Conservation (phyloP, 2,888 invertebrate species). For the Cordilura impudica region DNA sequence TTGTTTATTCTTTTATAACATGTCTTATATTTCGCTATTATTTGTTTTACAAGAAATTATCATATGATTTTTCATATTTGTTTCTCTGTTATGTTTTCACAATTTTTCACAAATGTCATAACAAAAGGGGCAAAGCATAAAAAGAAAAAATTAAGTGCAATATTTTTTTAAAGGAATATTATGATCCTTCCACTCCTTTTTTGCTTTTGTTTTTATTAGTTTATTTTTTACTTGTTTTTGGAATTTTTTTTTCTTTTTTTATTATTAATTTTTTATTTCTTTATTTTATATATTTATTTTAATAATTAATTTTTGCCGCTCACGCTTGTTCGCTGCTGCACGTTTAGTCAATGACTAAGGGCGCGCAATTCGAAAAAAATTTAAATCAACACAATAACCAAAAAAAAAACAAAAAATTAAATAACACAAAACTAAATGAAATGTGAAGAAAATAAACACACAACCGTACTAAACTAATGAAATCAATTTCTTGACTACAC, state of each 20-base stretch:
- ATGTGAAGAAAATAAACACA: constrained; percentile 34
- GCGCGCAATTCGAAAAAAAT: constrained; percentile 77
- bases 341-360: constrained; percentile 77
- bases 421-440: constrained; percentile 60
- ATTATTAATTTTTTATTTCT: constrained; percentile 23
- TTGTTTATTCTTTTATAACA: constrained; percentile 60
- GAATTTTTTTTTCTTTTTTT: constrained; percentile 2
- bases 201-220: constrained; percentile 16
- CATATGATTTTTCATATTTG: constrained; percentile 36
- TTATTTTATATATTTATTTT: constrained; percentile 17
- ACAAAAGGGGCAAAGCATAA: constrained; percentile 15
- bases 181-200: constrained; percentile 2
- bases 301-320: constrained; percentile 43
- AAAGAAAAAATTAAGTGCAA: no score
- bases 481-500: constrained; percentile 71
- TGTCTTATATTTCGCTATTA: constrained; percentile 38
- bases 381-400: constrained; percentile 70
- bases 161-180: no score
- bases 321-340: constrained; percentile 64
- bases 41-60: not conserved
- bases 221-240: constrained; percentile 1
- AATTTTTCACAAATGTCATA: constrained; percentile 39
- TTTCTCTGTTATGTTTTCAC: constrained; percentile 16
- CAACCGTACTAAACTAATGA: constrained; percentile 73
- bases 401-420: constrained; percentile 36